Base-by-base conservation (phyloP, 1,140 invertebrate species). In the Holcopasites calliopsidis region DNA sequence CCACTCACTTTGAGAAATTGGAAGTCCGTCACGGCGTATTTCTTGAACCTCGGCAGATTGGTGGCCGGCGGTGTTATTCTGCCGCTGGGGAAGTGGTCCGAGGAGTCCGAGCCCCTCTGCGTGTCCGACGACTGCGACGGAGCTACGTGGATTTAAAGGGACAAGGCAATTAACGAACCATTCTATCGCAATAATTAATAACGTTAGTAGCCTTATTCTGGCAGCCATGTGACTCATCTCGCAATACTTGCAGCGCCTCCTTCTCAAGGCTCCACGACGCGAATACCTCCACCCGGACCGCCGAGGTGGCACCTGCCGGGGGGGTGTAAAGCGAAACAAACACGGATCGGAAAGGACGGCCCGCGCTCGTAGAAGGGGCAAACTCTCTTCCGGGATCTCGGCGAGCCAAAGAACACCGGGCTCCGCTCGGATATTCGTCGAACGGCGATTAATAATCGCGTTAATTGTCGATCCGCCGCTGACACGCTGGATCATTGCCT, bases 21-120 rank as follows among this genome's bases (percentile, higher is more conserved):
- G 92, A 99, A 99, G 90, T 99, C 97, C 83, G 97, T 95, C 57
- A 98, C 94, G 18, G 93, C 93, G 87, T 98, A 98, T 88, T 97
- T 97, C 85, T 96, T 94, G 93, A 97, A 98, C 83, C 96, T 94
- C 52, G 97, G 96, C 82, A 97, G 94, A 65, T 95, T 95, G 42
- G 96, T 96, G 42, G 96, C 96, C 16, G 96, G 96, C 33, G 96
- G 95, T 18, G 95, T 96, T 86, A 96, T 95, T 52, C 95, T 93
- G 52, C 95, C 95, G 78, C 95, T 95, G 82, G 95, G 93, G 91
- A 94, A 95, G 82, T 95, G 91, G 76, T 91, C 90, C 2, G 83
- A 83, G 10, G 83, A 86, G 26, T 91, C 90, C 2, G 89, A 89
- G 55, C 88, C 90, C 31, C 88, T 82, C 52, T 90, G 90, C 65